A percentile compares a stretch with the other conserved stretches of the same genome.
Evolutionary conservation across 2,797 vertebrate species (phyloP).

Genomic region (Nyctalus aviator): DNA sequence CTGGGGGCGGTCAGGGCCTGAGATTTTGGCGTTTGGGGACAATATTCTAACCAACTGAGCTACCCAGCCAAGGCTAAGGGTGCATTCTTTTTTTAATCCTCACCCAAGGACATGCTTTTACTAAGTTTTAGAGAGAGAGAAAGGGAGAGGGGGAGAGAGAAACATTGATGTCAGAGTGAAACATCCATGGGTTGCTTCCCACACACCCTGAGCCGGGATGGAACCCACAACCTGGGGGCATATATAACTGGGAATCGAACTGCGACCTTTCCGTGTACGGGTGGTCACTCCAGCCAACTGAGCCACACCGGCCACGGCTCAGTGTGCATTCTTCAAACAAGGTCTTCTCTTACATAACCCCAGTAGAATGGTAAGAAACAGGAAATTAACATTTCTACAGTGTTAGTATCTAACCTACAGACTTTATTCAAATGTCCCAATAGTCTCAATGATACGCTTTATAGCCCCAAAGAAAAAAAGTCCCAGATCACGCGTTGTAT

Average conservation of each 20-base stretch:
- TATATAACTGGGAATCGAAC: neutral
- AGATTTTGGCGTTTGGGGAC: neutral
- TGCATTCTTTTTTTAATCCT: neutral
- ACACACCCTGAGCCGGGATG: neutral
- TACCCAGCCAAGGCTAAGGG: neutral
- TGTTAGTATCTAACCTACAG: neutral
- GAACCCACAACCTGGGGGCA: neutral
- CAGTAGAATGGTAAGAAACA: slow-evolving; percentile 4
- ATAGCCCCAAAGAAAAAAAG: neutral
- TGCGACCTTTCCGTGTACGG: neutral
- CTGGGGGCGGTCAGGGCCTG: neutral
- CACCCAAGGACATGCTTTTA: neutral
- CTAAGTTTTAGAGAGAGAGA: neutral
- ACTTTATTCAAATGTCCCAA: neutral
- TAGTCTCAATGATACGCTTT: neutral
- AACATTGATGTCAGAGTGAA: neutral
- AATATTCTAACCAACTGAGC: neutral
- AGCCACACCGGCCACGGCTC: neutral
- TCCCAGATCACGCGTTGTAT: neutral
- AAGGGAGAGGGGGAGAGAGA: neutral
- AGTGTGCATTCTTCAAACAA: neutral
- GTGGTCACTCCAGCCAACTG: neutral
- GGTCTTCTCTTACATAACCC: neutral
- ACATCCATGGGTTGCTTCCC: neutral
- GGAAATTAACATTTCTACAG: neutral